Percentiles rank a stretch among this genome's conserved stretches.
Evolutionary conservation across 2,113 vertebrate species (phyloP).

Genomic region (Scomber japonicus): DNA sequence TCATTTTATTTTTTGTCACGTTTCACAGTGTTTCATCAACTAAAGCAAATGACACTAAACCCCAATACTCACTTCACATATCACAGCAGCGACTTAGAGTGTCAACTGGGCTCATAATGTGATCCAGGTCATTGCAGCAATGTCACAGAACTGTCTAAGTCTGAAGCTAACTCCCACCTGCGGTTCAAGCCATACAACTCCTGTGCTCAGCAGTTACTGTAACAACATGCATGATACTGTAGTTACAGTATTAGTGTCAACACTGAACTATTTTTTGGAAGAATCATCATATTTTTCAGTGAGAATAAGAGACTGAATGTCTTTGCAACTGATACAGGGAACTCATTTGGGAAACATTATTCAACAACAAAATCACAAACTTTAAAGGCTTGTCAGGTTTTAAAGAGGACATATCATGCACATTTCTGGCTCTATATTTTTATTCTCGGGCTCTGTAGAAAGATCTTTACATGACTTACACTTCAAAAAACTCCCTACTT

Average conservation of each 20-base stretch:
- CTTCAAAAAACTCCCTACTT: no score
- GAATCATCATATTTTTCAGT: not conserved
- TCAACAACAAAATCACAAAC: not conserved
- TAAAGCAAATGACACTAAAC: constrained; percentile 54
- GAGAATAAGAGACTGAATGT: not conserved
- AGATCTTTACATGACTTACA: no score
- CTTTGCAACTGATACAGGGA: not conserved
- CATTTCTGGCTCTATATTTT: no score
- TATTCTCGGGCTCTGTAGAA: no score
- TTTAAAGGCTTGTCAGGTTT: no score
- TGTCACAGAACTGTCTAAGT: constrained; percentile 31
- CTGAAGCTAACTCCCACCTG: not conserved
- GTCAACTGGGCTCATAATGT: constrained; percentile 34
- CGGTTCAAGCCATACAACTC: not conserved
- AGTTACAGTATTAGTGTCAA: no score
- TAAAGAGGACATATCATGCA: no score
- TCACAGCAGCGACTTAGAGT: constrained; percentile 17
- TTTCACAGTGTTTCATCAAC: constrained; percentile 63
- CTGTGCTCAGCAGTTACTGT: not conserved
- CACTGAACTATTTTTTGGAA: no score
- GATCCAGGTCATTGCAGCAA: constrained; percentile 41
- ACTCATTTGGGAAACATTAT: not conserved
- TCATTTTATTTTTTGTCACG: constrained; percentile 17
- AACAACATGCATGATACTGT: not conserved
- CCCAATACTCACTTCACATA: constrained; percentile 18